Evolutionary conservation across 2,888 invertebrate species (phyloP), one percentile per base, ranked within the genome.

Genomic region (Temnothorax unifasciatus): DNA sequence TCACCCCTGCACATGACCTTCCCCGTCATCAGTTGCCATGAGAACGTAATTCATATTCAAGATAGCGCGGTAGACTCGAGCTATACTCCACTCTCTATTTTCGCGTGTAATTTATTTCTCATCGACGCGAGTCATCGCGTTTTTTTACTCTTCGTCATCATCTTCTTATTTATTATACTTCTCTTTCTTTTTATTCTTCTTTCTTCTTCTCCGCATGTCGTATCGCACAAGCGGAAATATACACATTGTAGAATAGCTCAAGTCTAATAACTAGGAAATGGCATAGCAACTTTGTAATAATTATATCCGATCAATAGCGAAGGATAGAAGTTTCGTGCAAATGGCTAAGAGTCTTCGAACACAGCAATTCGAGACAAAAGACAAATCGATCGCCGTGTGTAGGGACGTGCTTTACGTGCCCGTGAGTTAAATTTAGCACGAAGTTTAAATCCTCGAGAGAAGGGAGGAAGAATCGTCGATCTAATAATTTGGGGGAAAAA

Each of bases 351-450:
- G 15, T 57, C n/a, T 54, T 41, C 11, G 38, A 59, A 79, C 29
- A 34, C 29, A 34, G 11, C 18, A 38, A 79, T 59, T 79, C 25
- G 57, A 79, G 59, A 74, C n/a, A 47, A 47, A 83, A 68, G 52
- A 41, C 64, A 52, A 52, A 83, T 82, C 82, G 81, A 83, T 79
- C 29, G 68, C 5, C 3, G 29, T 41, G 34, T 41, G 18, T 81
- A 81, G 29, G 15, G 15, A 25, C 71, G 50, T 77, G 50, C 34
- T 82, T 79, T 84, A 63, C 29, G 69, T 77, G n/a, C 34, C 21
- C 41, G 15, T 15, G 52, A 77, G 71, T 79, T 88, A 82, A 82
- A 82, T 84, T 77, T 79, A 88, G 57, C 41, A 59, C 38, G 0
- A 71, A 50, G 34, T 34, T 71, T 71, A n/a, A 54, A 5, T 59